Conservation (phyloP, 1,140 invertebrate genomes). For the Drosophila sturtevanti region DNA sequence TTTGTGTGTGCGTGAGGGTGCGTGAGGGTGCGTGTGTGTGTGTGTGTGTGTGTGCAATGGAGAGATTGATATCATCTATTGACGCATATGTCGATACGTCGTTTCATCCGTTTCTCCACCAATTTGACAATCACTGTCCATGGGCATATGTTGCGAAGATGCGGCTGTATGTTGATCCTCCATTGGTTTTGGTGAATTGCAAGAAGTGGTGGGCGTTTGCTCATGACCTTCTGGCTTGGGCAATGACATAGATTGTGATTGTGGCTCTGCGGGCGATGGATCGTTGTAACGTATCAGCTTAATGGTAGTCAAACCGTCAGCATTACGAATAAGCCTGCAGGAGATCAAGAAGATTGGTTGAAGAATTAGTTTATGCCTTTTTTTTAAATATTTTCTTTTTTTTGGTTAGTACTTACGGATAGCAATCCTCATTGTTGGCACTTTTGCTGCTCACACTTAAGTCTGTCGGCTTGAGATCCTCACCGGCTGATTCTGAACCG, state of each 20-base stretch:
- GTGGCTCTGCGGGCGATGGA: conserved; percentile 29
- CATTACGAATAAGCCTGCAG: conserved; percentile 80
- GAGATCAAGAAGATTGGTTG: no score
- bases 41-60: conserved; percentile 34
- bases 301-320: conserved; percentile 82
- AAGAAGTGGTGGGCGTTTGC: conserved; percentile 3
- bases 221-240: conserved; percentile 50
- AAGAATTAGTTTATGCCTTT: not conserved
- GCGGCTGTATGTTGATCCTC: conserved; percentile 47
- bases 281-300: conserved; percentile 81
- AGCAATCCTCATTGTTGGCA: conserved; percentile 73
- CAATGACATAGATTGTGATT: conserved; percentile 29
- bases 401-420: conserved; percentile 73
- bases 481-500: conserved; percentile 56
- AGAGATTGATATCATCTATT: conserved; percentile 36
- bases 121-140: conserved; percentile 71
- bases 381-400: not conserved
- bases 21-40: conserved; percentile 34
- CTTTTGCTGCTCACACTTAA: conserved; percentile 82
- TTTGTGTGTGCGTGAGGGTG: conserved; percentile 37
- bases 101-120: conserved; percentile 57
- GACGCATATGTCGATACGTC: conserved; percentile 62
- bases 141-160: conserved; percentile 57
- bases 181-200: conserved; percentile 60
- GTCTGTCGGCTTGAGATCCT: conserved; percentile 84